phyloP scores from a whole-genome alignment of 2,797 vertebrate species.

The Adelosebastes latens region DNA sequence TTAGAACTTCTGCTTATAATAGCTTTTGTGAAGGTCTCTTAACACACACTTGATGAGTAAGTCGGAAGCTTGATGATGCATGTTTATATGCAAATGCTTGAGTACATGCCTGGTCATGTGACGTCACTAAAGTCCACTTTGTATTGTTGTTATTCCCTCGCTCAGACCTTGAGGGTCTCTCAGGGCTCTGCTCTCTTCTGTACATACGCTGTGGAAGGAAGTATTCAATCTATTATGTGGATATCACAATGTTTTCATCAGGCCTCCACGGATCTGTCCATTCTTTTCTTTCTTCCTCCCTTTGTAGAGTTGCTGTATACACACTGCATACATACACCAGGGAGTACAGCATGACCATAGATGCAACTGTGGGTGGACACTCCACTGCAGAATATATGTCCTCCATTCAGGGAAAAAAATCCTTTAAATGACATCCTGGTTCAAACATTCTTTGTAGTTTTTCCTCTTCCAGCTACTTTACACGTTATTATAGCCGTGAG shows the following conservation, averaged over 20 bases:
- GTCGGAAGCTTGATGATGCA: conserved; percentile 19
- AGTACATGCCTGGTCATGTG: conserved; percentile 13
- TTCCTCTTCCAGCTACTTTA: neutral
- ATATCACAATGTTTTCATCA: conserved; percentile 24
- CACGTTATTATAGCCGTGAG: neutral
- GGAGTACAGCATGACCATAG: conserved; percentile 11
- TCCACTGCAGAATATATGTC: neutral
- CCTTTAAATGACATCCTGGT: neutral
- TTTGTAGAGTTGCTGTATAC: conserved; percentile 14
- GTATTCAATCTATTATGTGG: conserved; percentile 18
- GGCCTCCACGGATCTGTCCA: conserved; percentile 10
- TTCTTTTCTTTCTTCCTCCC: conserved; percentile 9
- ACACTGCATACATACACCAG: conserved; percentile 4
- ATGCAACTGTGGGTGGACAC: conserved; percentile 20
- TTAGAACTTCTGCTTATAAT: neutral
- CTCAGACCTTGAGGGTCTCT: conserved; percentile 19
- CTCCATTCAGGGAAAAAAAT: conserved; percentile 20
- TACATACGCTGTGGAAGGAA: neutral
- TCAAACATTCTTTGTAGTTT: conserved; percentile 9
- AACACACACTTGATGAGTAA: conserved; percentile 28
- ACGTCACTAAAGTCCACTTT: conserved; percentile 15
- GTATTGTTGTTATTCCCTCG: conserved; percentile 5
- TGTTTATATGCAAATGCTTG: conserved; percentile 7
- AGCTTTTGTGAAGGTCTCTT: conserved; percentile 10
- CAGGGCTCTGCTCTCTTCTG: neutral